These are phyloP conservation scores for Zaprionus vittiger DNA, from an alignment of 1,140 invertebrate species.

Conservation along the genomic window DNA sequence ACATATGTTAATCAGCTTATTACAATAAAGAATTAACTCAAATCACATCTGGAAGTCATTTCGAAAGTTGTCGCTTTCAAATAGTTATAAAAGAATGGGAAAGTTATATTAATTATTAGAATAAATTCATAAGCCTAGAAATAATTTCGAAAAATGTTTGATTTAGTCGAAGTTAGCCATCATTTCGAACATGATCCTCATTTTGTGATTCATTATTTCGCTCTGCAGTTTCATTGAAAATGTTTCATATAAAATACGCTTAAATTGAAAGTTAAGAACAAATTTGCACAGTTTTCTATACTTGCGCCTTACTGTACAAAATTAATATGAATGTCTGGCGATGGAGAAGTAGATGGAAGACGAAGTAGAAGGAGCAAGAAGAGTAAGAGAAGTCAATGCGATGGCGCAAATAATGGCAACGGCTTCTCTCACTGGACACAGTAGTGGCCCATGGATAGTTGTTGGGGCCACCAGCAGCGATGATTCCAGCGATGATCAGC, in stretches of 20 bases:
- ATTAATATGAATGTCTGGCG: conserved; percentile 36
- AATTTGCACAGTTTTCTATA: neutral
- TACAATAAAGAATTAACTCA: no score
- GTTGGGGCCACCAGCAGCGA: conserved; percentile 45
- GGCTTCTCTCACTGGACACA: conserved; percentile 38
- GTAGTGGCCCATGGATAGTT: conserved; percentile 3
- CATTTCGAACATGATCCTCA: no score
- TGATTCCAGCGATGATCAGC: conserved; percentile 22
- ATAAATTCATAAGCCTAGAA: no score
- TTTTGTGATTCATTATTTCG: no score
- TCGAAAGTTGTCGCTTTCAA: neutral
- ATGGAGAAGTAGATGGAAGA: conserved; percentile 10
- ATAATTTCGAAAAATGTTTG: no score
- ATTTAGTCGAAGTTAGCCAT: no score
- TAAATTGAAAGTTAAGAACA: neutral
- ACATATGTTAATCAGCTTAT: neutral
- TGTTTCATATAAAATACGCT: no score
- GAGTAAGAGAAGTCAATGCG: conserved; percentile 41
- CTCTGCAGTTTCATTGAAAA: no score
- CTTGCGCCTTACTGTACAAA: conserved; percentile 3
- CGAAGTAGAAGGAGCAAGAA: neutral
- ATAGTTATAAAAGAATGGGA: neutral
- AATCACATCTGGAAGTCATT: neutral
- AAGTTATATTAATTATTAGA: neutral
- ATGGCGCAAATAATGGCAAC: conserved; percentile 55